A percentile compares a stretch with the other conserved stretches of the same genome.
Conservation (phyloP, 1,140 invertebrate genomes). For the Tenebrio molitor region DNA sequence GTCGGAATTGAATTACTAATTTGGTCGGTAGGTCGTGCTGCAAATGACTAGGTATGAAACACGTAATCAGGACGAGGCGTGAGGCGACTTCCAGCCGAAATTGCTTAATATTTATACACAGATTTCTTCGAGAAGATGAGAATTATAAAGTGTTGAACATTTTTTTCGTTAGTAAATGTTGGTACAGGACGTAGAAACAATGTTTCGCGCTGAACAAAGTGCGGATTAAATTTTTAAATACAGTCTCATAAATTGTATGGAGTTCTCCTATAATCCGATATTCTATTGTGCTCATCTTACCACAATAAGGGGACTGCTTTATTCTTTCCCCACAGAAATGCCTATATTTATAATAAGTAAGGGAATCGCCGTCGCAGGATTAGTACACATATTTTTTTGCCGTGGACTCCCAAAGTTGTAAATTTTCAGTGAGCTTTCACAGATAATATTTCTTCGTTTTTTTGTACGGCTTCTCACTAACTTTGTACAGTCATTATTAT, state of each 20-base stretch:
- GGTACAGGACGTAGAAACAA: not conserved
- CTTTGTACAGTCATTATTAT: too few relatives aligned
- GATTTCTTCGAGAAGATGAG: not conserved
- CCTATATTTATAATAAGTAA: conserved; percentile 4
- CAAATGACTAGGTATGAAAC: conserved; percentile 29
- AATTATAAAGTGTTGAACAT: not conserved
- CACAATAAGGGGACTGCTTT: conserved; percentile 1
- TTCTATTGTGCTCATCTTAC: not conserved
- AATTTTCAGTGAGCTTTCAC: not conserved
- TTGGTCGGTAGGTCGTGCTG: conserved; percentile 13
- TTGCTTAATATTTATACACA: not conserved
- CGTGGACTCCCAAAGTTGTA: not conserved
- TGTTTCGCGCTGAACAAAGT: conserved; percentile 11
- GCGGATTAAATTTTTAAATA: conserved; percentile 19
- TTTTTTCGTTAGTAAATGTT: not conserved
- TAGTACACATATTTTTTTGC: conserved; percentile 14
- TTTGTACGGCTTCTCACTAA: too few relatives aligned
- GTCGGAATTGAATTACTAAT: conserved; percentile 45
- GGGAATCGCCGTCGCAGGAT: not conserved
- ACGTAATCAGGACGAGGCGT: conserved; percentile 25
- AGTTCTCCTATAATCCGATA: conserved; percentile 29
- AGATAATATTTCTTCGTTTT: too few relatives aligned
- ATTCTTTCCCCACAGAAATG: not conserved
- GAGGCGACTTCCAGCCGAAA: conserved; percentile 8
- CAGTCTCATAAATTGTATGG: conserved; percentile 17